Conservation (phyloP, 2,113 vertebrate species). For the Lichenostomus cassidix region DNA sequence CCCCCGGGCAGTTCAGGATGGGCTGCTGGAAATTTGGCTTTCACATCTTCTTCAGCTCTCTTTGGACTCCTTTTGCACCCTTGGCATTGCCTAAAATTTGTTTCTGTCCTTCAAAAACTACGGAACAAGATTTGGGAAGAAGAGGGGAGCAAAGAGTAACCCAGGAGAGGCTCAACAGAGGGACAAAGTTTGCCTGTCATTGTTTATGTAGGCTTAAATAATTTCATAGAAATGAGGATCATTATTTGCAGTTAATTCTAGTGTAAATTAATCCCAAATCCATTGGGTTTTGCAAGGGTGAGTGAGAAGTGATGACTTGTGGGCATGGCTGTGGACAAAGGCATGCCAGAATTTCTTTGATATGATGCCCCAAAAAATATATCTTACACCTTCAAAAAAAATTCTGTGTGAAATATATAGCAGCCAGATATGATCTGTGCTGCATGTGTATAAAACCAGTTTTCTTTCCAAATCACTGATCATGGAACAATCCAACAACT, state of each 20-base stretch:
- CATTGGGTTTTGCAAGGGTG: not conserved
- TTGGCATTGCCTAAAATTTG: not conserved
- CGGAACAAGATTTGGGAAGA: not conserved
- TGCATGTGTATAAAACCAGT: not conserved
- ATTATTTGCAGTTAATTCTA: not conserved
- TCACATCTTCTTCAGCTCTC: not conserved
- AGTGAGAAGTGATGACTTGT: not conserved
- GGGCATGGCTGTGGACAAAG: not conserved
- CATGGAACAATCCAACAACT: not conserved
- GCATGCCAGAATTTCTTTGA: not conserved
- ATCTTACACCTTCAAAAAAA: not conserved
- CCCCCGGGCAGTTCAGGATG: accelerated
- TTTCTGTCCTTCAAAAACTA: not conserved
- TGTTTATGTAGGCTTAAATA: not conserved
- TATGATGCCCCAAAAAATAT: not conserved
- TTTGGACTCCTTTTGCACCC: not conserved
- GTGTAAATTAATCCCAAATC: not conserved
- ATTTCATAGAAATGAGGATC: not conserved
- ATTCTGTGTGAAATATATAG: not conserved
- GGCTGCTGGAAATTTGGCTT: constrained; percentile 24
- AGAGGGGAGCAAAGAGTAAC: not conserved
- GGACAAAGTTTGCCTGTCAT: not conserved
- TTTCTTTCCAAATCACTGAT: not conserved
- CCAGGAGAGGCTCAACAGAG: not conserved
- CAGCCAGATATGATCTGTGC: not conserved